Evolutionary conservation across 2,888 invertebrate species (phyloP).

Genomic region (Calliscelio sp.): DNA sequence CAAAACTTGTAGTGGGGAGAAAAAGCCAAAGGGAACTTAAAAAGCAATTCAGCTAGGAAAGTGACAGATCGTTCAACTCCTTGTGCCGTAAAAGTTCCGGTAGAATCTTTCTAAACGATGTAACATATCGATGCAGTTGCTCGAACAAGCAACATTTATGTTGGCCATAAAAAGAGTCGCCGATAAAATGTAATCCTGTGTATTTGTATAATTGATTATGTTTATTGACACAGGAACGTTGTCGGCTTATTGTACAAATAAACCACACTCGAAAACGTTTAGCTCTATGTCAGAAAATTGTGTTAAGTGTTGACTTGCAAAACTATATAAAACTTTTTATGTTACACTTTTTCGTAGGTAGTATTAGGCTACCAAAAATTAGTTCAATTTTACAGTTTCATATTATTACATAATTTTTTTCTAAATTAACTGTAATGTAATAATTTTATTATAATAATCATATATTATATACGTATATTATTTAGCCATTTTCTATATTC

Average conservation of each 20-base stretch:
- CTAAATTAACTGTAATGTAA: too few species aligned
- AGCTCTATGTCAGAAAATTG: too few species aligned
- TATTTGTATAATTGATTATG: conserved; percentile 49
- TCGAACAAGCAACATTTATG: conserved; percentile 35
- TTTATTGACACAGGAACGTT: conserved; percentile 21
- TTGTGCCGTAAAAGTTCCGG: conserved; percentile 31
- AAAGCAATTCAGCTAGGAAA: conserved; percentile 66
- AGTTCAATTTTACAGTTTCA: too few species aligned
- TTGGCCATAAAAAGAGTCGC: conserved; percentile 19
- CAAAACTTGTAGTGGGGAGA: background rate
- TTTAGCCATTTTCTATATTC: too few species aligned
- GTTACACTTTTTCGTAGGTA: too few species aligned
- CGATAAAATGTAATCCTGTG: conserved; percentile 7
- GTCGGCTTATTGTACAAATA: background rate
- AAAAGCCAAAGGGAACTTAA: conserved; percentile 41
- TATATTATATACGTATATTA: too few species aligned
- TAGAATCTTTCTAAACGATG: conserved; percentile 23
- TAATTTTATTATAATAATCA: too few species aligned
- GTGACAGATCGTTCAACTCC: conserved; percentile 56
- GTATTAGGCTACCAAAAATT: too few species aligned
- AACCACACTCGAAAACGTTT: too few species aligned
- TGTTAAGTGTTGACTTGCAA: too few species aligned
- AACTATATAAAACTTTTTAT: too few species aligned
- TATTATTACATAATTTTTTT: too few species aligned
- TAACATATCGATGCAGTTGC: conserved; percentile 21